Percentiles rank a stretch among this genome's conserved stretches.
Conservation (phyloP, 2,888 invertebrate species). For the Amiota minor region DNA sequence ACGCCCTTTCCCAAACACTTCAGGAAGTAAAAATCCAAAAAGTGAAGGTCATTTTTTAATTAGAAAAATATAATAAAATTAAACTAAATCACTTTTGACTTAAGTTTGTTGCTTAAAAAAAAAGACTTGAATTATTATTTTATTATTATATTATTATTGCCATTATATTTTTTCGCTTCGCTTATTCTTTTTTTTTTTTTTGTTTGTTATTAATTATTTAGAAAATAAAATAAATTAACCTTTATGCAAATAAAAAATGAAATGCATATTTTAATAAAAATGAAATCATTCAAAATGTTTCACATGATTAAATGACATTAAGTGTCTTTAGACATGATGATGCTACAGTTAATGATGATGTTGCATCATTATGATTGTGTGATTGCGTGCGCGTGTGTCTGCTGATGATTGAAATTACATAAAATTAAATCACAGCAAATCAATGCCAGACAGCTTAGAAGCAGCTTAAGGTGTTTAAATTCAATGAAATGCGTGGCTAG, state of each 20-base stretch:
- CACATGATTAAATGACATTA: not conserved
- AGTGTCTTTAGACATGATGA: too few relatives aligned
- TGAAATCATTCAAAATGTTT: not conserved
- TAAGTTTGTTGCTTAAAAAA: not conserved
- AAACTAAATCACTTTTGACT: not conserved
- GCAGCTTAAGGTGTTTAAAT: not conserved
- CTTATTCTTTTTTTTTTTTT: slow-evolving; percentile 17
- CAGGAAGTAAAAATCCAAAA: slow-evolving; percentile 41
- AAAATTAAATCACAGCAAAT: slow-evolving; percentile 40
- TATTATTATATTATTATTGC: too few relatives aligned
- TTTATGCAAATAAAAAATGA: not conserved
- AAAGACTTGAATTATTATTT: slow-evolving; percentile 14
- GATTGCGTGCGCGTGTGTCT: too few relatives aligned
- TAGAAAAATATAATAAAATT: not conserved
- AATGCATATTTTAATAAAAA: not conserved
- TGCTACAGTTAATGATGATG: too few relatives aligned
- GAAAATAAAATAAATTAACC: not conserved
- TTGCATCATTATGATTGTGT: too few relatives aligned
- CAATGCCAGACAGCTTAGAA: slow-evolving; percentile 50
- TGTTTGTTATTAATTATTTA: slow-evolving; percentile 22
- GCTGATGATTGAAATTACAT: too few relatives aligned
- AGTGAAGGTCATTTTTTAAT: not conserved
- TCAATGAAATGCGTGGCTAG: too few relatives aligned
- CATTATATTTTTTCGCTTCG: not conserved
- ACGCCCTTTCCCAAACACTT: slow-evolving; percentile 60